phyloP scores from a whole-genome alignment of 1,140 invertebrate species.

The Drosophila fuyamai region DNA sequence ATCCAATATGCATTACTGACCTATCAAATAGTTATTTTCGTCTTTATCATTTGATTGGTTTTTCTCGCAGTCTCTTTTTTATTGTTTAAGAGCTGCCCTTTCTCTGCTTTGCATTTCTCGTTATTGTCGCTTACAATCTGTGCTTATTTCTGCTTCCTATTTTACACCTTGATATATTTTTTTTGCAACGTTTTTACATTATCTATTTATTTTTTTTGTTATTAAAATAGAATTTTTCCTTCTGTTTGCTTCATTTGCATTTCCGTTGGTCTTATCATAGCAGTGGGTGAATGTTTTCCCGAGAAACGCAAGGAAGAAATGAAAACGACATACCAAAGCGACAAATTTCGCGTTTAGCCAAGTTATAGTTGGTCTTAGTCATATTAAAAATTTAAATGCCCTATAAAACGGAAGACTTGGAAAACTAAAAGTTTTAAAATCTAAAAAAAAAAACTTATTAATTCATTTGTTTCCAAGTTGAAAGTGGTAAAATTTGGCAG shows the following conservation, averaged over 20 bases:
- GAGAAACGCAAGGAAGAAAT: neutral
- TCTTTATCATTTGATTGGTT: slow-evolving; percentile 4
- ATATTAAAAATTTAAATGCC: neutral
- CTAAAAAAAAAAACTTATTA: no score
- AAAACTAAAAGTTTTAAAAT: no score
- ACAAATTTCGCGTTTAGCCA: slow-evolving; percentile 9
- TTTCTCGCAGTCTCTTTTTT: slow-evolving; percentile 1
- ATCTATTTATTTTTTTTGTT: slow-evolving; percentile 17
- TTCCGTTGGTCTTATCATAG: slow-evolving; percentile 55
- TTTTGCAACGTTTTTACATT: neutral
- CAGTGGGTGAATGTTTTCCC: slow-evolving; percentile 19
- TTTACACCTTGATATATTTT: slow-evolving; percentile 7
- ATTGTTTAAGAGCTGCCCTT: slow-evolving; percentile 20
- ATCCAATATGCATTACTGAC: slow-evolving; percentile 27
- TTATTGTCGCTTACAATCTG: slow-evolving; percentile 4
- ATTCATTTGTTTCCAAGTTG: no score
- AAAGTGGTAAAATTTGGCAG: no score
- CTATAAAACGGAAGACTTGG: neutral
- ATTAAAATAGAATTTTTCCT: slow-evolving; percentile 7
- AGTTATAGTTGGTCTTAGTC: neutral
- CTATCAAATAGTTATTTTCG: neutral
- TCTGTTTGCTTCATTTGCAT: slow-evolving; percentile 46
- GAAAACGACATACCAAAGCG: neutral
- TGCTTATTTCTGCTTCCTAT: slow-evolving; percentile 1
- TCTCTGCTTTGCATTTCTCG: slow-evolving; percentile 17